Evolutionary conservation across 2,797 vertebrate species (phyloP), one percentile per base, ranked within the genome.

Genomic region (Spea hammondii): DNA sequence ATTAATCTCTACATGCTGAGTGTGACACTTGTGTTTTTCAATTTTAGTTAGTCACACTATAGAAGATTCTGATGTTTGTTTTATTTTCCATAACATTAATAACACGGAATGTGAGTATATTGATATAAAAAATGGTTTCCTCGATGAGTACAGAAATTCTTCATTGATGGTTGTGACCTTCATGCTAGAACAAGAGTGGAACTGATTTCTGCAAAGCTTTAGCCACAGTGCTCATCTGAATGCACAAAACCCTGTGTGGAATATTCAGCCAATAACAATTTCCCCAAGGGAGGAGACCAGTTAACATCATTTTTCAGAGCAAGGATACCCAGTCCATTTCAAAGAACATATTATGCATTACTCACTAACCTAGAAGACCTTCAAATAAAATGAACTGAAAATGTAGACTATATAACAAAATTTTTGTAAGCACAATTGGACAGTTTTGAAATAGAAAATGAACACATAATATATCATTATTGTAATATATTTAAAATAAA

Each of bases 221-320:
- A 77, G 74, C 47, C 70, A 67, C 14, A 73, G 49, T 77, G 65
- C 75, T 82, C 68, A 77, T 81, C 74, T 77, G 65, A 82, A 82
- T 82, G 65, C 75, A 82, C 79, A 74, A 66, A 73, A 82, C 55
- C 65, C 62, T 68, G 49, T 73, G 67, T 77, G 14, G 65, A 82
- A 77, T 82, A 82, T 77, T 10, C 74, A 73, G 70, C 74, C 79
- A 82, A 77, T 82, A 77, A 70, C 62, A 77, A 69, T 82, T 77
- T 62, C 65, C 79, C 49, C 70, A 54, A 77, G 74, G 79, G 75
- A 77, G 57, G 65, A 82, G 75, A 73, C 70, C 74, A 64, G 70
- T 77, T 77, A 51, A 74, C 51, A 73, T 82, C 54, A 73, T 81
- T 81, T 80, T 81, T 77, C 74, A 82, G 75, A 68, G 69, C 70